Base-by-base conservation (phyloP, 2,113 vertebrate genomes). In the Polyodon spathula region DNA sequence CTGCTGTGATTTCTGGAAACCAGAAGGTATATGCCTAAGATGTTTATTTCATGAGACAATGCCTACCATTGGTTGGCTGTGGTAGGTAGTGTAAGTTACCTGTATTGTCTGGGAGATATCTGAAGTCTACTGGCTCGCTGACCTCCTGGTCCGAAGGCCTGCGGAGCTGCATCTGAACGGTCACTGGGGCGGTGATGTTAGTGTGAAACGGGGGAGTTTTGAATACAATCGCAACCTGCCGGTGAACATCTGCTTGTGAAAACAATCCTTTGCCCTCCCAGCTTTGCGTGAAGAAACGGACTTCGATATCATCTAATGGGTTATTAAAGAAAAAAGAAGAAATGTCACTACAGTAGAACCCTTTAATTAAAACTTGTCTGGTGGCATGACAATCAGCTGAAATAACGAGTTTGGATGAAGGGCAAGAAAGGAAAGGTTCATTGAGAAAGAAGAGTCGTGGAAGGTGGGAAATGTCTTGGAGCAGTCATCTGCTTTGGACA, bases 71-170 rank as follows among this genome's bases (percentile, higher is more conserved):
- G 27, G 2, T 27, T 27, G 27, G 27, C 27, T 27, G 27, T 27
- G 27, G 27, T 27, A 27, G 27, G 12, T 46, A 27, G 9, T 43
- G n/a, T 37, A 72, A 27, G 27, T 56, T 80, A 99, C 96, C 96
- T 88, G 94, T 97, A 70, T 97, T 91, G 68, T 96, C 91, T 0
- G 96, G 96, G 37, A 97, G 84, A 62, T 94, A 99, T 79, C 93
- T 80, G 78, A 97, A 99, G 60, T 97, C 93, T 93, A 99, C 94
- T 0, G 93, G 75, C 48, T 98, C 93, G 4, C 95, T 98, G 79
- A 98, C 95, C 87, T 99, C 95, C 80, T 96, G 93, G 75, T 99
- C 96, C 0, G 95, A 95, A n/a, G 95, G 96, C 40, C 96, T 87
- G 11, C 94, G 83, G 42, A 99, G 71, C 78, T 99, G 96, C 96